phyloP scores from a whole-genome alignment of 2,888 invertebrate species.

The Drosophila dives region DNA sequence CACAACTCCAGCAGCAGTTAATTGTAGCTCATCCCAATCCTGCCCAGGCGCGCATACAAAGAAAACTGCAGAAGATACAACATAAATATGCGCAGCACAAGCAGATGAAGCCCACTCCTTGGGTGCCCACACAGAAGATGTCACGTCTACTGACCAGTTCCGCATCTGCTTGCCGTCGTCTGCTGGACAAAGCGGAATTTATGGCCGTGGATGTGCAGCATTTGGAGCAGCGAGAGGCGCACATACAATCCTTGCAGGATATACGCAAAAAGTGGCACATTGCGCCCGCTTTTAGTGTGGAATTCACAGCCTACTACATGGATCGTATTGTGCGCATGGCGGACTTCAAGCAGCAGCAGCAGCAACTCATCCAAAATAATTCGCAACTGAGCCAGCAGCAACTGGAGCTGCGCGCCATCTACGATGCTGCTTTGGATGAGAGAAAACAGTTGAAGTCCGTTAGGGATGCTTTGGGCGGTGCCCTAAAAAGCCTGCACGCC shows the following conservation, averaged over 20 bases:
- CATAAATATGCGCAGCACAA: slow-evolving; percentile 92
- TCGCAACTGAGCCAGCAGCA: slow-evolving; percentile 91
- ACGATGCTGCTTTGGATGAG: slow-evolving; percentile 90
- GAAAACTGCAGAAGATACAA: slow-evolving; percentile 93
- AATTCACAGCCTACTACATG: slow-evolving; percentile 97
- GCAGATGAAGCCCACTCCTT: slow-evolving; percentile 90
- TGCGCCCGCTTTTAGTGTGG: slow-evolving; percentile 96
- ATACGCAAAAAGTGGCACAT: slow-evolving; percentile 97
- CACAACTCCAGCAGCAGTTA: slow-evolving; percentile 54
- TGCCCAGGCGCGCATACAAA: slow-evolving; percentile 90
- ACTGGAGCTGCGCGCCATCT: slow-evolving; percentile 89
- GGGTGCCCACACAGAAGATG: slow-evolving; percentile 98
- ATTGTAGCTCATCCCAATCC: slow-evolving; percentile 85
- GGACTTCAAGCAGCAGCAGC: slow-evolving; percentile 91
- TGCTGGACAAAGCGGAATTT: slow-evolving; percentile 93
- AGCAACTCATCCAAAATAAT: slow-evolving; percentile 91
- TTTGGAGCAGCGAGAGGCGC: slow-evolving; percentile 92
- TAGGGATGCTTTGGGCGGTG: slow-evolving; percentile 80
- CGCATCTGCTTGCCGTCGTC: slow-evolving; percentile 93
- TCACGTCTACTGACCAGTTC: slow-evolving; percentile 95
- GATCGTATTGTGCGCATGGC: slow-evolving; percentile 94
- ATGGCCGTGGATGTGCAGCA: slow-evolving; percentile 95
- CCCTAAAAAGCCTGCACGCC: slow-evolving; percentile 44
- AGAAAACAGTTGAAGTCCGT: slow-evolving; percentile 88
- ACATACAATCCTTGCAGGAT: slow-evolving; percentile 92